Evolutionary conservation across 1,140 invertebrate species (phyloP), one percentile per base, ranked within the genome.

Genomic region (Atopsyche davidsoni): DNA sequence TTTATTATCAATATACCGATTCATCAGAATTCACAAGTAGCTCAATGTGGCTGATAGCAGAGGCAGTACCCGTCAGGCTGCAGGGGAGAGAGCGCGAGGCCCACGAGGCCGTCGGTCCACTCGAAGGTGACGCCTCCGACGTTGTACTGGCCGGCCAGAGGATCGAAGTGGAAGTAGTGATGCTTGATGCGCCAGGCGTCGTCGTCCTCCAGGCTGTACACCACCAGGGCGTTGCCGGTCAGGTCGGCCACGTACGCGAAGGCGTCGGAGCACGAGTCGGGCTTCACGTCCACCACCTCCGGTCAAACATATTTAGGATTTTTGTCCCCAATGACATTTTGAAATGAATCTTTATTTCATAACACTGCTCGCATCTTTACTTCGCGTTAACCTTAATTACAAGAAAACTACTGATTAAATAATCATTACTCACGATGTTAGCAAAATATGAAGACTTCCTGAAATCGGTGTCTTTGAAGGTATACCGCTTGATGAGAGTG

Each of bases 101-200:
- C 80, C 50, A 87, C 86, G 0, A 87, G 69, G 7, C 85, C 85
- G 62, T 87, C 85, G 0, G 80, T 83, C 84, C 85, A 87, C 61
- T 87, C 84, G 75, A 87, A 87, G 55, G 81, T 79, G 2, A 84
- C 74, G 3, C 84, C 83, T 16, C 75, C 81, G 4, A 87, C 75
- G 58, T 80, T 82, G 59, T 79, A 85, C 45, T 83, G 76, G 6
- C 84, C 85, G 50, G 82, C 71, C 7, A 88, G 63, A 0, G 86
- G 86, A 63, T 90, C 86, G 43, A 88, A 86, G 65, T 86, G 76
- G 77, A 90, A 89, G 67, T 80, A 90, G 62, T 88, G 85, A 60
- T 90, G 86, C 48, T 80, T 69, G 2, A 89, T 76, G 17, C 85
- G 75, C 79, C 85, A 89, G 0, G 85, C 86, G 46, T 83, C 78